These are phyloP conservation scores for Drosophila orosa DNA, from an alignment of 1,140 invertebrate genomes.

Conservation along the genomic window DNA sequence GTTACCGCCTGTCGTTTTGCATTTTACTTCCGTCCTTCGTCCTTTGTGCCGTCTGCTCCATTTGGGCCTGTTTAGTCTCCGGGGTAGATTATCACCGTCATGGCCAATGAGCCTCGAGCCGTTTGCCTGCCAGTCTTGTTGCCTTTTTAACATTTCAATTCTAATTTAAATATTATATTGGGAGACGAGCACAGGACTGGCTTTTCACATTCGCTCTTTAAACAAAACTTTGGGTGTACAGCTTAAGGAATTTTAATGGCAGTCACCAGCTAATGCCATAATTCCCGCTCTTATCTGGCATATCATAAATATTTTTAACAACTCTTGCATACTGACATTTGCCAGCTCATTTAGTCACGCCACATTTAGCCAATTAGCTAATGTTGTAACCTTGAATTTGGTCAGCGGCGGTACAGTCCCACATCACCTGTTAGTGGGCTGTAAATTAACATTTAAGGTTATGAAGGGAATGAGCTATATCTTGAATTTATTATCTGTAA, in stretches of 20 bases:
- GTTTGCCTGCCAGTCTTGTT: conserved; percentile 5
- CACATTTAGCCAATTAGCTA: conserved; percentile 57
- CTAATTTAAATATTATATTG: conserved; percentile 77
- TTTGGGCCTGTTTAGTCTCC: conserved; percentile 53
- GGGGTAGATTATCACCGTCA: conserved; percentile 65
- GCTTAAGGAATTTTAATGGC: conserved; percentile 4
- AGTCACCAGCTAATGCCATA: conserved; percentile 5
- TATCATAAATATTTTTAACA: conserved; percentile 46
- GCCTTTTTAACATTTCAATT: conserved; percentile 69
- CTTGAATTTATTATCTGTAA: background rate
- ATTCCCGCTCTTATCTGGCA: conserved; percentile 15
- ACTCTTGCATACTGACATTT: conserved; percentile 47
- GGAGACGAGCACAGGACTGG: background rate
- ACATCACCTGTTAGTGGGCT: conserved; percentile 20
- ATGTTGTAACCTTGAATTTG: conserved; percentile 48
- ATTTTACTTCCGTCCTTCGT: conserved; percentile 26
- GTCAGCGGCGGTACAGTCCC: conserved; percentile 13
- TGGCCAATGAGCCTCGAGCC: conserved; percentile 33
- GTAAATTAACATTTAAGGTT: conserved; percentile 33
- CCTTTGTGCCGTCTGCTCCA: conserved; percentile 19
- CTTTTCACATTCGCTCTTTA: background rate
- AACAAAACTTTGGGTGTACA: conserved; percentile 1
- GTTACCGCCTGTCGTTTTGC: conserved; percentile 42
- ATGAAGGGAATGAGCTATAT: background rate
- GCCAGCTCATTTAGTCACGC: conserved; percentile 45